Base-by-base conservation (phyloP, 2,113 vertebrate genomes). In the Cryptomyrus ogoouensis region DNA sequence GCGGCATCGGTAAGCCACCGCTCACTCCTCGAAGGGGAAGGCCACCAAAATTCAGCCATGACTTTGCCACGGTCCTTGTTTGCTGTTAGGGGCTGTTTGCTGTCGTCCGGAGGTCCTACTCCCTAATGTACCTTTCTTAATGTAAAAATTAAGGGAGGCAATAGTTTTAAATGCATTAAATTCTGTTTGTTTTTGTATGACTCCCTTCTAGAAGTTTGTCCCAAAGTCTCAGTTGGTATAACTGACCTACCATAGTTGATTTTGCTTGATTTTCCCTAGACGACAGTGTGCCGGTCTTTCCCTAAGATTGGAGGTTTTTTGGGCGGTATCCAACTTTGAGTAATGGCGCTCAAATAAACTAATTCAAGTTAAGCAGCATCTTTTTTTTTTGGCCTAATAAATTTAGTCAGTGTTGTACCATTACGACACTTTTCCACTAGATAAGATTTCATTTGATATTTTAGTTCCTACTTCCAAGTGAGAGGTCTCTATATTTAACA, bases 1-100 rank as follows among this genome's bases (percentile, higher is more conserved):
- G 96, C 92, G 93, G 91, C 93, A 95, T 99, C 90, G 98, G 98
- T 99, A 94, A 94, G 96, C 0, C 10, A 19, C 10, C 8, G 9
- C 6, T 46, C 24, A 1, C 83, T 24, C 21, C 3, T 2, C 80
- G 0, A 3, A 10, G 17, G 44, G 3, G 8, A 2, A 2, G 19
- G 17, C 39, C 19, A 0, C 15, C 39, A 0, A 9, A 24, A 24
- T 47, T 44, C 42, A 84, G 21, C 80, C 9, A 3, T 27, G 17
- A n/a, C 3, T 13, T 39, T n/a, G 80, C 7, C 4, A 1, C 1
- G 19, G 0, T 83, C 19, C 35, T 44, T 80, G 35, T 2, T 80
- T 35, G 31, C 74, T 12, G 58, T 27, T 66, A 62, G 24, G 56
- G 9, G 24, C 8, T 0, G 58, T 66, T 66, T 27, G 58, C 58